Base-by-base conservation (phyloP, 1,140 invertebrate species). In the Caenorhabditis remanei region DNA sequence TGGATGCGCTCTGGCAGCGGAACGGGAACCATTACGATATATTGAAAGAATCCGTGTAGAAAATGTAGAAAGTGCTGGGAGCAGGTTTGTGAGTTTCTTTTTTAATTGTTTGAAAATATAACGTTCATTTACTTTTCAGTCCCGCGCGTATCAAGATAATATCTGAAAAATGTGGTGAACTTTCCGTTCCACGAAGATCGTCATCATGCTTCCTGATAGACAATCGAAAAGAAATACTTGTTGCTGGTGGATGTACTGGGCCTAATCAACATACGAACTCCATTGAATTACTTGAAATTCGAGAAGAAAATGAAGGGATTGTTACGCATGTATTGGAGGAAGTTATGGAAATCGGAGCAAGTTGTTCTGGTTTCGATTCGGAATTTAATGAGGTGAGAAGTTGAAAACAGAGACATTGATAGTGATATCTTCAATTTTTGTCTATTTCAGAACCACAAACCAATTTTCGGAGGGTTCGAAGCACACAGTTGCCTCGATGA, bases 391-490 rank as follows among this genome's bases (percentile, higher is more conserved):
- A 7, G 40, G 46, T 32, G 9, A 71, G 65, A 58, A n/a, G 14
- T 58, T 58, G 55, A 19, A 19, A n/a, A 7, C 19, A 16, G 50
- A 19, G 2, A 19, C 11, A 1, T n/a, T 19, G 19, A 4, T 58
- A 1, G 19, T n/a, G n/a, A 58, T 58, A 53, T 9, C 16, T 65
- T 71, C 19, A 32, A 32, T 32, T 32, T 32, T 32, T 32, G 32
- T 2, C 32, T 32, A 32, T 32, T 32, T 32, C 43, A 71, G 65
- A 4, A 40, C 40, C n/a, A 50, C 16, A 50, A 53, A 21, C 71
- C 71, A 79, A 79, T 79, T 79, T 79, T 79, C n/a, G 71, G 71
- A 11, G 71, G 71, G 24, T 79, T 79, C 3, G 71, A 79, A 79
- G 71, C 71, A 2, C 43, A 50, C n/a, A 19, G 6, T 14, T 79